phyloP scores from a whole-genome alignment of 1,140 invertebrate genomes.

The Papilio aristodemus region DNA sequence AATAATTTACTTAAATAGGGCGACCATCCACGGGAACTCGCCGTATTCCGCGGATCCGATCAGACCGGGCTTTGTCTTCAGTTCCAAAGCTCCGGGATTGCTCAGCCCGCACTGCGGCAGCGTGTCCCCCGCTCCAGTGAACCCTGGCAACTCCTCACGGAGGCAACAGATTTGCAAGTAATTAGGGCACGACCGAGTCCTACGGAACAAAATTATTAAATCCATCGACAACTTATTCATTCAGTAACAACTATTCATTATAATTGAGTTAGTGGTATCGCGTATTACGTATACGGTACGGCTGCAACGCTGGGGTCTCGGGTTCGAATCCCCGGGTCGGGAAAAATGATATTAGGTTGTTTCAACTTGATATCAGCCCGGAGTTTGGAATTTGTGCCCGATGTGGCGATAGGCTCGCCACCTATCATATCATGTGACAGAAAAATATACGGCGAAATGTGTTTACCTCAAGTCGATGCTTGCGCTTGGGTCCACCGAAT shows the following conservation, averaged over 20 bases:
- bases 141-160: neutral
- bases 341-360: no score
- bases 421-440: no score
- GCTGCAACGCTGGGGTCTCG: no score
- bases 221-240: no score
- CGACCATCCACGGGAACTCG: conserved; percentile 93
- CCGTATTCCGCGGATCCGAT: conserved; percentile 83
- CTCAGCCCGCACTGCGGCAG: neutral
- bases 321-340: no score
- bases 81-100: conserved; percentile 85
- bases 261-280: no score
- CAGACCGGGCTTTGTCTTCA: conserved; percentile 84
- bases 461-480: neutral
- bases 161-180: neutral
- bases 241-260: no score
- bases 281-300: no score
- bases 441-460: no score
- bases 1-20: conserved; percentile 83
- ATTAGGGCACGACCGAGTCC: neutral
- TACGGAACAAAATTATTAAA: neutral
- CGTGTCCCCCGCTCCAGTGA: neutral
- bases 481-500: neutral
- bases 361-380: no score
- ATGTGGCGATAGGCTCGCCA: no score
- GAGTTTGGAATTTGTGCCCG: no score